A percentile compares a stretch with the other conserved stretches of the same genome.
phyloP scores from a whole-genome alignment of 2,113 vertebrate species.

The Peromyscus californicus region DNA sequence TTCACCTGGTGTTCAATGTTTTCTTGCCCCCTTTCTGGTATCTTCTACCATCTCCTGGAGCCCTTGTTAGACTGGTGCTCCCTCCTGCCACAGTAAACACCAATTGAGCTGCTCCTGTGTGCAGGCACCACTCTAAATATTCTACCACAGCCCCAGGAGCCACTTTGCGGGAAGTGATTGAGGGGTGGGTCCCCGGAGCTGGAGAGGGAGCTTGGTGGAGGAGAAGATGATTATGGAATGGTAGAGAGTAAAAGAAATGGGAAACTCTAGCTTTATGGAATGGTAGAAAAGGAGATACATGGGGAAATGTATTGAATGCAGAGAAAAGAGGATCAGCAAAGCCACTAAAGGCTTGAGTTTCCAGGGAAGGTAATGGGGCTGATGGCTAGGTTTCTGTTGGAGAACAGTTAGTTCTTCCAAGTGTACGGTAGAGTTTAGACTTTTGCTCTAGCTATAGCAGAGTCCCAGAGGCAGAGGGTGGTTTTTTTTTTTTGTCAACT shows the following conservation, averaged over 20 bases:
- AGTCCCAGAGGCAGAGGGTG: not conserved
- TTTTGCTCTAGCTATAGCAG: not conserved
- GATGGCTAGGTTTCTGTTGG: too few species aligned
- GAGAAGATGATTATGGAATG: not conserved
- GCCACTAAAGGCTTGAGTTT: not conserved
- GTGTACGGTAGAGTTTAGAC: not conserved
- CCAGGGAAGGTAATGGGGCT: fast-evolving
- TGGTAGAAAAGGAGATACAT: not conserved
- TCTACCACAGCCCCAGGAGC: not conserved
- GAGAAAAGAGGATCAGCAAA: not conserved
- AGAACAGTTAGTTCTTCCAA: not conserved
- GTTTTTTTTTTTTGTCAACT: not conserved
- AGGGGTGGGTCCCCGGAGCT: not conserved
- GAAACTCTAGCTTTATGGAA: not conserved
- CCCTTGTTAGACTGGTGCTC: not conserved
- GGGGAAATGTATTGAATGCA: not conserved
- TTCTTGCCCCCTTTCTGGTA: not conserved
- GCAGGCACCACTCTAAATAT: not conserved
- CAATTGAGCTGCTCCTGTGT: not conserved
- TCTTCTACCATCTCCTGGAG: not conserved
- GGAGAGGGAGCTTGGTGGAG: not conserved
- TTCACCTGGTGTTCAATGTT: not conserved
- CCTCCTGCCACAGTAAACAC: not conserved
- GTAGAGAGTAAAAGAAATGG: not conserved
- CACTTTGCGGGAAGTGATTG: not conserved